Evolutionary conservation across 1,140 invertebrate genomes (phyloP), one percentile per base, ranked within the genome.

Genomic region (Paramacrobiotus metropolitanus): DNA sequence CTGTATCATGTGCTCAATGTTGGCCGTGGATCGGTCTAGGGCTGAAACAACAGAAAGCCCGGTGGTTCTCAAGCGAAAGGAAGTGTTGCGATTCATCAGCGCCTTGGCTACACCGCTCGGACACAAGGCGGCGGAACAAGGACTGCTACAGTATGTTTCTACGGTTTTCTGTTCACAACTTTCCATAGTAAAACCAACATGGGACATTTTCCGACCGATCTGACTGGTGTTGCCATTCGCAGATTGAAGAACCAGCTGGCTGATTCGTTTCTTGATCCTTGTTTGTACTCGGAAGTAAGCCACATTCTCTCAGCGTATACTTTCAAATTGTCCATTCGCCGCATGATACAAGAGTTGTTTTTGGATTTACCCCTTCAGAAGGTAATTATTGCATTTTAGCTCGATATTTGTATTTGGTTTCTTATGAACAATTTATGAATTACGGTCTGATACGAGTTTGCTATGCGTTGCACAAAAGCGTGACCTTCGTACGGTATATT

Each of bases 341-440:
- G 88, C 65, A 90, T 95, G 72, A 74, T 95, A 21, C 90, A 96
- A 71, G 91, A 96, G 74, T 75, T 96, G 2, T 96, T 96, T 73
- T 77, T 90, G 31, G 90, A 95, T 70, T 74, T 87, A 24, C 78
- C 79, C 67, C 89, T 88, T 68, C 81, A 83, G 60, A 73, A 77
- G 71, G 78, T n/a, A n/a, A n/a, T n/a, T n/a, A n/a, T n/a, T n/a
- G n/a, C n/a, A n/a, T n/a, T n/a, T n/a, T n/a, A n/a, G n/a, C n/a
- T n/a, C n/a, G n/a, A n/a, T n/a, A n/a, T n/a, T n/a, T n/a, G n/a
- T n/a, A n/a, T n/a, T n/a, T n/a, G n/a, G n/a, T n/a, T n/a, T n/a
- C n/a, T n/a, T n/a, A n/a, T n/a, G n/a, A n/a, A n/a, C n/a, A n/a
- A n/a, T n/a, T n/a, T n/a, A n/a, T n/a, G n/a, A n/a, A n/a, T n/a